Evolutionary conservation across 2,888 invertebrate species (phyloP), one percentile per base, ranked within the genome.

Genomic region (Antitype chi): DNA sequence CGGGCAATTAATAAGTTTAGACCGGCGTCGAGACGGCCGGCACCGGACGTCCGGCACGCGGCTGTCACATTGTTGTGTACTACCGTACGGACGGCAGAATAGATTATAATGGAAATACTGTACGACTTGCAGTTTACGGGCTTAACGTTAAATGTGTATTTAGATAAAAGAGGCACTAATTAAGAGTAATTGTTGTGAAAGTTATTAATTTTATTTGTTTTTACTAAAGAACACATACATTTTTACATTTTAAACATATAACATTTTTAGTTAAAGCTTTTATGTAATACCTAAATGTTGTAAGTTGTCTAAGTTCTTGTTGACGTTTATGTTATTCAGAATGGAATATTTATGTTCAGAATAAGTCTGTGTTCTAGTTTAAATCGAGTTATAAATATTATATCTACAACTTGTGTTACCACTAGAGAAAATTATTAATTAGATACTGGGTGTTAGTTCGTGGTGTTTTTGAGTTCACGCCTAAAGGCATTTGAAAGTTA

Each of bases 1-100:
- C 89, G 89, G 92, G 93, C 95, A 95, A 95, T 96, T 96, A 95
- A 94, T 95, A 96, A 96, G 95, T 95, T 95, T 94, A 90, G 90
- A 91, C 88, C 89, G 90, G 89, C 90, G 88, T 79, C 88, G 89
- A 86, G 89, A 85, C 88, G 87, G 87, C 88, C 90, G 91, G 89
- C 88, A 89, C 91, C 94, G 95, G 94, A 95, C 89, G 89, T 94
- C 94, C 95, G 94, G 92, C 87, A 89, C 91, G 92, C 92, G 90
- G 92, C 92, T 91, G 92, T 92, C 91, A 91, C 91, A 87, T 88
- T 88, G 88, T 88, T 88, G 87, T 85, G 87, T 80, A 73, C 78
- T 70, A 72, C 70, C 76, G 90, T 89, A 92, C 87, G 76, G 91
- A 88, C 81, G 70, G 90, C 88, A 89, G 79, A 88, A 90, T 84